Conservation (phyloP, 2,888 invertebrate species). For the Stenodera caucasica region DNA sequence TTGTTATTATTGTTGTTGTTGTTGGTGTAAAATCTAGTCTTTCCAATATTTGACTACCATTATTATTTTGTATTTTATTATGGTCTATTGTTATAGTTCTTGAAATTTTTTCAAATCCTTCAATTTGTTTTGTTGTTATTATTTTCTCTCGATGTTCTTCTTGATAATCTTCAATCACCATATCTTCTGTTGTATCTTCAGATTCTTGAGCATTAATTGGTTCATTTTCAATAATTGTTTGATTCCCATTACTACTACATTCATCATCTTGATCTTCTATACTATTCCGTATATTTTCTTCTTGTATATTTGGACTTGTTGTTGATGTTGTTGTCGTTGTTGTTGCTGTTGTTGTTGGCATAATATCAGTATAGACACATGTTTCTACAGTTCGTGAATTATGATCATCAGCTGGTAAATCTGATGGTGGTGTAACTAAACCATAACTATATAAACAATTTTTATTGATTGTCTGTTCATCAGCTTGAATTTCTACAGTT, state of each 20-base stretch:
- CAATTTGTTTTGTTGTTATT: background rate
- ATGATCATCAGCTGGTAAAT: conserved; percentile 27
- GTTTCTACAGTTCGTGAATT: conserved; percentile 15
- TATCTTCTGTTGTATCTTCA: conserved; percentile 4
- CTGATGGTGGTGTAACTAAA: conserved; percentile 35
- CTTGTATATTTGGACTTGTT: background rate
- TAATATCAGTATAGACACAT: conserved; percentile 18
- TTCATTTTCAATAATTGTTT: background rate
- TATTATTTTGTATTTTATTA: background rate
- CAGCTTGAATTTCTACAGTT: conserved; percentile 12
- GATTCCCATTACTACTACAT: background rate
- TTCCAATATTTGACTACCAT: background rate
- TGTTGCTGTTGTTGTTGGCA: background rate
- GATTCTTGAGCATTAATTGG: background rate
- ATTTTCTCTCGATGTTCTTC: background rate
- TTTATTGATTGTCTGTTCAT: conserved; percentile 7
- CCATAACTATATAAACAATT: conserved; percentile 23
- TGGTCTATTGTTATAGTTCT: background rate
- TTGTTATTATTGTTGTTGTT: background rate
- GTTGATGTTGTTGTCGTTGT: no score
- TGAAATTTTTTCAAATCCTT: background rate
- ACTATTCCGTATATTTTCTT: background rate
- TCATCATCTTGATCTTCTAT: conserved; percentile 1
- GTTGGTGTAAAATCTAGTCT: background rate
- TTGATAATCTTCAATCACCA: background rate